These are phyloP conservation scores for Trochalopteron elliotii DNA, from an alignment of 2,113 vertebrate species.

Conservation along the genomic window DNA sequence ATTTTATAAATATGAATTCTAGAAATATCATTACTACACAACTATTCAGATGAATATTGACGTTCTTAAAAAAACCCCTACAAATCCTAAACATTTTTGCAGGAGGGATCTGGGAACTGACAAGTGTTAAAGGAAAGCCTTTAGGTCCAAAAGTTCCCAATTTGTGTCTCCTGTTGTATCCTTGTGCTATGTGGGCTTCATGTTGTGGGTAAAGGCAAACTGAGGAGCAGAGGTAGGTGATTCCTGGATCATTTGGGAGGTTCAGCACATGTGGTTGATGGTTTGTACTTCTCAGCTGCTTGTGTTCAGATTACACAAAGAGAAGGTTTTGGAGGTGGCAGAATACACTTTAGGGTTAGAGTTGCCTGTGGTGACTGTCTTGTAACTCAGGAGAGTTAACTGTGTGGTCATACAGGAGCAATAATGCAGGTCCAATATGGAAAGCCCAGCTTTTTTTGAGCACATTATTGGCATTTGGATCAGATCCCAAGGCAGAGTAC, in stretches of 20 bases:
- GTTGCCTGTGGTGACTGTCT: not conserved
- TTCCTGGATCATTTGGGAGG: not conserved
- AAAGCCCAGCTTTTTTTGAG: not conserved
- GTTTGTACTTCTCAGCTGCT: not conserved
- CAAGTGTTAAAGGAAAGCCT: not conserved
- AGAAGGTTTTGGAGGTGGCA: not conserved
- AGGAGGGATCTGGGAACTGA: not conserved
- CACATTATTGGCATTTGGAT: not conserved
- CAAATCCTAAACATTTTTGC: not conserved
- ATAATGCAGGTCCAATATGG: not conserved
- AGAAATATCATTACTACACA: not conserved
- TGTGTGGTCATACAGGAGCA: rapidly evolving
- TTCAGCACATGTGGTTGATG: not conserved
- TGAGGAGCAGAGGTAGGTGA: not conserved
- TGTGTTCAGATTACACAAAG: not conserved
- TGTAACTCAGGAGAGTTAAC: not conserved
- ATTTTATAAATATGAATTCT: not conserved
- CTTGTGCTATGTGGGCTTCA: not conserved
- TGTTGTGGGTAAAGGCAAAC: not conserved
- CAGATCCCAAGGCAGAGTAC: not conserved
- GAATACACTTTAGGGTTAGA: not conserved
- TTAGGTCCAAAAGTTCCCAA: not conserved
- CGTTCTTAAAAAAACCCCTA: not conserved
- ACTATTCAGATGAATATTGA: not conserved
- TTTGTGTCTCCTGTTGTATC: not conserved